phyloP scores from a whole-genome alignment of 2,888 invertebrate genomes.

The Lithophane socia region DNA sequence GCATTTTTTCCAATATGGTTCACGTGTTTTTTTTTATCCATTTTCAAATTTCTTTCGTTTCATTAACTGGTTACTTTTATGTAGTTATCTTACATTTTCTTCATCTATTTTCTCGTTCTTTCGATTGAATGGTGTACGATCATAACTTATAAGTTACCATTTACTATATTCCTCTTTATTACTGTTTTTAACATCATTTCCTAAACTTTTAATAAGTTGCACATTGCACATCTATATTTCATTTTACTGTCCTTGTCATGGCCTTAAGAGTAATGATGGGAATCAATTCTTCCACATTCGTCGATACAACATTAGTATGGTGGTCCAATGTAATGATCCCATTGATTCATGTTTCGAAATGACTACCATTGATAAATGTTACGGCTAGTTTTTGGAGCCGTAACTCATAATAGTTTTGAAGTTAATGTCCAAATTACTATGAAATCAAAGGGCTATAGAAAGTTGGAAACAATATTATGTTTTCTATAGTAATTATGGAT shows the following conservation, averaged over 20 bases:
- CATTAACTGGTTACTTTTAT: not conserved
- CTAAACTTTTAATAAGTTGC: not conserved
- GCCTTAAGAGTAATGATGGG: constrained; percentile 27
- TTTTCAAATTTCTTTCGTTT: not conserved
- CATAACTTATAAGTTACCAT: too few species aligned
- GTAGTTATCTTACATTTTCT: not conserved
- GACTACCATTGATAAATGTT: constrained; percentile 39
- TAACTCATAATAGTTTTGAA: constrained; percentile 15
- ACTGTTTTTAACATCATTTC: not conserved
- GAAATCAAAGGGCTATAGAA: constrained; percentile 15
- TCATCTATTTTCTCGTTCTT: too few species aligned
- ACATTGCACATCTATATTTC: not conserved
- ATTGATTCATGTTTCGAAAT: constrained; percentile 52
- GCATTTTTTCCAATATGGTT: not conserved
- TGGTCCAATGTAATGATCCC: constrained; percentile 50
- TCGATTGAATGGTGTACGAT: not conserved
- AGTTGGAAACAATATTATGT: not conserved
- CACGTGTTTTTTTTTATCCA: not conserved
- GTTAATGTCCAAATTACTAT: constrained; percentile 28
- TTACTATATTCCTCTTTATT: not conserved
- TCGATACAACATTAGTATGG: constrained; percentile 24
- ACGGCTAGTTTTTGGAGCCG: constrained; percentile 23
- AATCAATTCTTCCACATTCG: constrained; percentile 37
- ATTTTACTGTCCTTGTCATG: not conserved
- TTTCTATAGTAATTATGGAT: constrained; percentile 8